Evolutionary conservation across 2,888 invertebrate species (phyloP).

Genomic region (Drosophila phalerata): DNA sequence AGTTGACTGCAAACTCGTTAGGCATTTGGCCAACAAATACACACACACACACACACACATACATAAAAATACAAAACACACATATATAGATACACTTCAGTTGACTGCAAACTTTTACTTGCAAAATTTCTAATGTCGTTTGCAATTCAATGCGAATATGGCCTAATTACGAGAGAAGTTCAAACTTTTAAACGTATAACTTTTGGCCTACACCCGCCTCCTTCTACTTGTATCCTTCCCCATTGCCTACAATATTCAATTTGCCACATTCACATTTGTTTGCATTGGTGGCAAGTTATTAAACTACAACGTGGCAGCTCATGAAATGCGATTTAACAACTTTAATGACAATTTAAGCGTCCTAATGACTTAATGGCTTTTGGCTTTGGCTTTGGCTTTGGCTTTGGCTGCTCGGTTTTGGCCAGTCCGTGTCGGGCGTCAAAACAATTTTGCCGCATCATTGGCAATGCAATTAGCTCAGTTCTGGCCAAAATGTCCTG

Average conservation of each 20-base stretch:
- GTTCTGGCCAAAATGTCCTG: conserved; percentile 40
- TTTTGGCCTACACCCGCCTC: background rate
- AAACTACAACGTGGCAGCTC: conserved; percentile 35
- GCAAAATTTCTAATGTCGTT: conserved; percentile 62
- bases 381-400: conserved; percentile 15
- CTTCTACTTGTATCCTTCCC: no score
- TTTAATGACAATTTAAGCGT: conserved; percentile 71
- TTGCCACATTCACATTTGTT: conserved; percentile 24
- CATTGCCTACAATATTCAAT: conserved; percentile 23
- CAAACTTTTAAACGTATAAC: conserved; percentile 29
- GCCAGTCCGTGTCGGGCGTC: conserved; percentile 36
- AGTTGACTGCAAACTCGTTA: conserved; percentile 56
- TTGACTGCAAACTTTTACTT: conserved; percentile 42
- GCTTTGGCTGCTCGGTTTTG: conserved; percentile 16
- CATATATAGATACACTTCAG: background rate
- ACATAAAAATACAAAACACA: no score
- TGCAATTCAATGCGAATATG: conserved; percentile 69
- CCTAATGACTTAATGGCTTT: conserved; percentile 73
- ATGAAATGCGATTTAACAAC: conserved; percentile 44
- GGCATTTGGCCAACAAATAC: conserved; percentile 25
- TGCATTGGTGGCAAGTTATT: conserved; percentile 26
- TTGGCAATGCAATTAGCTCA: conserved; percentile 75
- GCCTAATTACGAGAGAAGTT: conserved; percentile 56
- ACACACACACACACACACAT: background rate
- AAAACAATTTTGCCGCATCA: conserved; percentile 76